phyloP scores from a whole-genome alignment of 2,888 invertebrate species.

The Cataglyphis rosenhaueri region DNA sequence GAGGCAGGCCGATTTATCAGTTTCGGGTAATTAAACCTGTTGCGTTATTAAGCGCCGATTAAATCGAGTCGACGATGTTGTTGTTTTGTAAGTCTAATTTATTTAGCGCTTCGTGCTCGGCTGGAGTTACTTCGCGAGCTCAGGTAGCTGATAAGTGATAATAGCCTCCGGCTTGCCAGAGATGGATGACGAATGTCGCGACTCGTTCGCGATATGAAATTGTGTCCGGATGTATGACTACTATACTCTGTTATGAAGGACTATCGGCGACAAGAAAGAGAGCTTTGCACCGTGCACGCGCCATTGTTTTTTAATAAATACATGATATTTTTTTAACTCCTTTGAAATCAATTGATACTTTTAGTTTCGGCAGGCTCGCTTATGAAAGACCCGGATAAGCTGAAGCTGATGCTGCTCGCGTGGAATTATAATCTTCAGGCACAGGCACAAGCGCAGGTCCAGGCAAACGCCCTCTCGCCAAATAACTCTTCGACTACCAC shows the following conservation, averaged over 20 bases:
- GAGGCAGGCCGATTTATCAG: constrained; percentile 48
- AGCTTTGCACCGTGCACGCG: background rate
- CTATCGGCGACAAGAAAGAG: constrained; percentile 1
- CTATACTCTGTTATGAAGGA: constrained; percentile 29
- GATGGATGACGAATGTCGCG: constrained; percentile 45
- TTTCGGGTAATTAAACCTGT: constrained; percentile 69
- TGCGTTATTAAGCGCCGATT: constrained; percentile 60
- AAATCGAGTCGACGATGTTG: constrained; percentile 34
- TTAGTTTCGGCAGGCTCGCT: constrained; percentile 85
- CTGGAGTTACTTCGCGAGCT: constrained; percentile 9
- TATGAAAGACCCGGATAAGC: constrained; percentile 94
- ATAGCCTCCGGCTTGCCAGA: constrained; percentile 28
- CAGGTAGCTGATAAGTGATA: constrained; percentile 55
- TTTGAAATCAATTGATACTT: constrained; percentile 78
- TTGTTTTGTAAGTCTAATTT: constrained; percentile 41
- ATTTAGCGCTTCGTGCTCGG: constrained; percentile 21
- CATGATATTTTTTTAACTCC: constrained; percentile 32
- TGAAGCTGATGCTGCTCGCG: constrained; percentile 95
- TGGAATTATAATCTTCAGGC: constrained; percentile 94
- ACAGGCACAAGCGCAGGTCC: constrained; percentile 82
- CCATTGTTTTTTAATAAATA: constrained; percentile 1
- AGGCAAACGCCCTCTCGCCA: constrained; percentile 83
- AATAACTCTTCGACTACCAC: constrained; percentile 83
- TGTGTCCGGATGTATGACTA: background rate
- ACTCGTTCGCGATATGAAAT: constrained; percentile 58